Evolutionary conservation across 2,888 invertebrate species (phyloP).

Genomic region (Hypomecis atomaria): DNA sequence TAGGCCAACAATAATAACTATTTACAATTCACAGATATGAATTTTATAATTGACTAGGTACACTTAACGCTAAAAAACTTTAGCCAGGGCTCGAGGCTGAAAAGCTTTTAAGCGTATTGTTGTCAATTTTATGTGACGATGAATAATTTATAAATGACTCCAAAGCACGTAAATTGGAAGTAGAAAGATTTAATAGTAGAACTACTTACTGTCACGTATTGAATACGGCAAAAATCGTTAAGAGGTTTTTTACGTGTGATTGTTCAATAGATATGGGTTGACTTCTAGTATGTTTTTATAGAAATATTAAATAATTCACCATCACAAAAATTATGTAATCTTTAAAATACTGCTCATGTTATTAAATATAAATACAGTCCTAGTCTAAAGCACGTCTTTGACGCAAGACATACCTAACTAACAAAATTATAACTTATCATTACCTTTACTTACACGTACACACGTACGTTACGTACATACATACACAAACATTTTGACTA

Average conservation of each 20-base stretch:
- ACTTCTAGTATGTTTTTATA: not conserved
- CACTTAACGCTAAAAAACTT: slow-evolving; percentile 72
- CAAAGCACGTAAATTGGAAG: slow-evolving; percentile 15
- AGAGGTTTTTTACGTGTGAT: too few relatives aligned
- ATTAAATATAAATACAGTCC: not conserved
- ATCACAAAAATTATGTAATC: slow-evolving; percentile 43
- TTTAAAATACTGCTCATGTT: slow-evolving; percentile 8
- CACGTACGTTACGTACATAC: slow-evolving; percentile 26
- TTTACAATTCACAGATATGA: slow-evolving; percentile 37
- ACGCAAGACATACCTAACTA: slow-evolving; percentile 11
- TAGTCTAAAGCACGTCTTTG: slow-evolving; percentile 24
- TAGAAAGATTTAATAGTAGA: not conserved
- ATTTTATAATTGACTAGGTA: slow-evolving; percentile 32
- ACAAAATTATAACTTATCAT: not conserved
- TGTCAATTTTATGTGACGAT: slow-evolving; percentile 54
- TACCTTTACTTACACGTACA: too few relatives aligned
- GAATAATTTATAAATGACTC: slow-evolving; percentile 29
- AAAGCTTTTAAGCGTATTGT: slow-evolving; percentile 75
- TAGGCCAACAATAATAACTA: slow-evolving; percentile 54
- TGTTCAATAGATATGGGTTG: too few relatives aligned
- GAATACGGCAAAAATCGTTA: too few relatives aligned
- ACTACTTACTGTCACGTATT: not conserved
- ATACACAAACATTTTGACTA: slow-evolving; percentile 39
- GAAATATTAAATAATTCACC: slow-evolving; percentile 38
- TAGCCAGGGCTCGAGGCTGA: slow-evolving; percentile 78